A percentile compares a stretch with the other conserved stretches of the same genome.
phyloP scores from a whole-genome alignment of 1,140 invertebrate species.

The Monomorium pharaonis region DNA sequence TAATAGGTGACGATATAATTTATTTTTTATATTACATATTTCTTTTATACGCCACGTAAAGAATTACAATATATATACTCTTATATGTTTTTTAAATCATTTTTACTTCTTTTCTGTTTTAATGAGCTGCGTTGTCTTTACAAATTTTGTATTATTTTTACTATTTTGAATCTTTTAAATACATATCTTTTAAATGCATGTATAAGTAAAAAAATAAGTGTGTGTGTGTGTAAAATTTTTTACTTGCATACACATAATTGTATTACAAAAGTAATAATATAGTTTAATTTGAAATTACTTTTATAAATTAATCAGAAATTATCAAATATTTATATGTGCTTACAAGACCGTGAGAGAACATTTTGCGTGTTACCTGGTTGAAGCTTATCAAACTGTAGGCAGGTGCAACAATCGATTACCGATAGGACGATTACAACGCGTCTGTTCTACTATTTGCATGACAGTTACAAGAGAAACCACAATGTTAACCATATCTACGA shows the following conservation, averaged over 20 bases:
- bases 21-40: too few species aligned
- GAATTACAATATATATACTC: too few species aligned
- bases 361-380: constrained; percentile 26
- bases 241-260: not conserved
- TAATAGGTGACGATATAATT: too few species aligned
- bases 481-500: constrained; percentile 19
- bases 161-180: too few species aligned
- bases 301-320: not conserved
- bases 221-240: too few species aligned
- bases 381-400: constrained; percentile 27
- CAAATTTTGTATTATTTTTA: too few species aligned
- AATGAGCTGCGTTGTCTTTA: too few species aligned
- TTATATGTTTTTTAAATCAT: too few species aligned
- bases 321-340: not conserved
- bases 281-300: not conserved
- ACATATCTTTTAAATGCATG: too few species aligned
- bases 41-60: too few species aligned
- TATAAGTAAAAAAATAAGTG: too few species aligned
- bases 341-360: not conserved
- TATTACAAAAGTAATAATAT: not conserved
- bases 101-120: too few species aligned
- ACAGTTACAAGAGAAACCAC: constrained; percentile 32
- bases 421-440: constrained; percentile 26
- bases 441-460: constrained; percentile 37
- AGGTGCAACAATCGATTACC: constrained; percentile 50